Evolutionary conservation across 2,888 invertebrate genomes (phyloP), one percentile per base, ranked within the genome.

Genomic region (Lasioglossum oenotherae): DNA sequence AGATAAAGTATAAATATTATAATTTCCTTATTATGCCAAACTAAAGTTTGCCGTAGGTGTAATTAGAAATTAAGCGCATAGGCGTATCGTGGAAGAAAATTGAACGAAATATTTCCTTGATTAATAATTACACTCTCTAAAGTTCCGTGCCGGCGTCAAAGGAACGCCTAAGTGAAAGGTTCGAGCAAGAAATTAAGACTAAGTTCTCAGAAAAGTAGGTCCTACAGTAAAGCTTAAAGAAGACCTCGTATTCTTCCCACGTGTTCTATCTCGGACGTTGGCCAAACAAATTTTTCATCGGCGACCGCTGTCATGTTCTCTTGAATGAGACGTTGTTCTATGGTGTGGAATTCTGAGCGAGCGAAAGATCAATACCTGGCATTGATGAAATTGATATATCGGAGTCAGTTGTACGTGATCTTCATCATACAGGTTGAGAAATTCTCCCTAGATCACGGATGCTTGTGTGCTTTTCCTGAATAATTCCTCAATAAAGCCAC

Each of bases 371-470:
- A 46, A 57, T 16, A 57, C 44, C 49, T 19, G 49, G 10, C 69
- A 35, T 64, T 41, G 46, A 35, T 75, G 57, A 80, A 82, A 80
- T 71, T 69, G 74, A 74, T 38, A 23, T 69, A 69, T 69, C 19
- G 35, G 8, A 16, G 64, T 16, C 27, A 2, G 31, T 31, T 27
- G 27, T 31, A 16, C 31, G 64, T 12, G 57, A n/a, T 10, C 57
- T 57, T n/a, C n/a, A n/a, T 12, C 4, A 4, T 57, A 57, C 57
- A 57, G 31, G 31, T 16, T 64, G 31, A 16, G 8, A 64, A 31
- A 64, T 64, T 64, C 0, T 64, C 2, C 31, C n/a, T 64, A 19
- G 6, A 31, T 31, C 6, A 31, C 31, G 1, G 31, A 27, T 19
- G 64, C 31, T 31, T 31, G 31, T 31, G 31, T 46, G 16, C 5